These are phyloP conservation scores for Arizona elegans DNA, from an alignment of 2,113 vertebrate genomes.

Conservation along the genomic window DNA sequence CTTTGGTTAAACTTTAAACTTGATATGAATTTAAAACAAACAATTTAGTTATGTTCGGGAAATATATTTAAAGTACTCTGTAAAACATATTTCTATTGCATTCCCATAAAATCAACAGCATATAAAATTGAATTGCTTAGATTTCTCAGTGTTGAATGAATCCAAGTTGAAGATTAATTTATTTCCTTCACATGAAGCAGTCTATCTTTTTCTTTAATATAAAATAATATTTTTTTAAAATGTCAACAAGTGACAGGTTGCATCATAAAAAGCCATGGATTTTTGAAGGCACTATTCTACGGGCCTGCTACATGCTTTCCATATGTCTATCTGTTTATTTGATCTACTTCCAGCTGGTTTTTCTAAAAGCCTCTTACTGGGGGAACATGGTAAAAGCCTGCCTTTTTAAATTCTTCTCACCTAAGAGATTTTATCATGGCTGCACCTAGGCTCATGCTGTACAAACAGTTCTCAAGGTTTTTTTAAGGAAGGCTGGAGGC, in stretches of 20 bases:
- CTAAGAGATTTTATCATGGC: conserved; percentile 44
- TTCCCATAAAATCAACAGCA: background rate
- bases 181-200: background rate
- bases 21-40: background rate
- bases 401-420: conserved; percentile 24
- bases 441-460: conserved; percentile 43
- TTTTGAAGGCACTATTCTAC: background rate
- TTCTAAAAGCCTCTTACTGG: conserved; percentile 50
- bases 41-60: background rate
- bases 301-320: conserved; percentile 9
- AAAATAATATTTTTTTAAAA: background rate
- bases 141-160: background rate
- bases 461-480: background rate
- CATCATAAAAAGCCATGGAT: background rate
- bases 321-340: background rate
- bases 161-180: background rate
- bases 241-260: background rate
- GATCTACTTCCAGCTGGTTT: conserved; percentile 19
- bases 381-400: conserved; percentile 38
- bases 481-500: conserved; percentile 35
- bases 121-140: background rate
- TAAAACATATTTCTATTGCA: background rate
- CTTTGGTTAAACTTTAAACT: background rate
- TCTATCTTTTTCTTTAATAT: background rate
- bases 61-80: background rate